Evolutionary conservation across 2,113 vertebrate species (phyloP).

Genomic region (Numenius arquata): DNA sequence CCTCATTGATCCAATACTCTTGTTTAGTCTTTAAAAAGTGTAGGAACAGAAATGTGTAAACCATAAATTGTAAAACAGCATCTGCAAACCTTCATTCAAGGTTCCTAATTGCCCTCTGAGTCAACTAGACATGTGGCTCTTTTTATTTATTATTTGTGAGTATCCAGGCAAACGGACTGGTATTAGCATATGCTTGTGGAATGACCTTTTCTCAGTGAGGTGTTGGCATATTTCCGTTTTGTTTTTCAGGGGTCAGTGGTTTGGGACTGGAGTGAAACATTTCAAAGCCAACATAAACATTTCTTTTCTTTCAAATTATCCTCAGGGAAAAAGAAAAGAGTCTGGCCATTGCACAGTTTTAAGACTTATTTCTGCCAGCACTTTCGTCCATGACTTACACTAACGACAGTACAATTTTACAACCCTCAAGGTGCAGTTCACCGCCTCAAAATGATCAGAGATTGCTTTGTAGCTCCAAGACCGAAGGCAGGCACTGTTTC

Average conservation of each 20-base stretch:
- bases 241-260: background rate
- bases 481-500: background rate
- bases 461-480: background rate
- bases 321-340: background rate
- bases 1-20: background rate
- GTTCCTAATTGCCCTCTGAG: background rate
- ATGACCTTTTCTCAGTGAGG: background rate
- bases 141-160: conserved; percentile 15
- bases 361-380: background rate
- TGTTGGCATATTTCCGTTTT: background rate
- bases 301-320: background rate
- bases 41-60: background rate
- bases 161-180: background rate
- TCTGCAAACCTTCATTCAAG: conserved; percentile 17
- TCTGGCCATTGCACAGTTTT: background rate
- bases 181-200: background rate
- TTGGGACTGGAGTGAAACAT: background rate
- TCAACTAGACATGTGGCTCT: background rate
- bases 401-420: background rate
- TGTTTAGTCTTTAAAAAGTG: background rate
- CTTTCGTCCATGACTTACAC: background rate
- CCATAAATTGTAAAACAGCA: background rate
- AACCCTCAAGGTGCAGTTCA: background rate
- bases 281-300: conserved; percentile 12
- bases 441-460: background rate